phyloP scores from a whole-genome alignment of 1,140 invertebrate genomes.

The Brachionus rotundiformis region DNA sequence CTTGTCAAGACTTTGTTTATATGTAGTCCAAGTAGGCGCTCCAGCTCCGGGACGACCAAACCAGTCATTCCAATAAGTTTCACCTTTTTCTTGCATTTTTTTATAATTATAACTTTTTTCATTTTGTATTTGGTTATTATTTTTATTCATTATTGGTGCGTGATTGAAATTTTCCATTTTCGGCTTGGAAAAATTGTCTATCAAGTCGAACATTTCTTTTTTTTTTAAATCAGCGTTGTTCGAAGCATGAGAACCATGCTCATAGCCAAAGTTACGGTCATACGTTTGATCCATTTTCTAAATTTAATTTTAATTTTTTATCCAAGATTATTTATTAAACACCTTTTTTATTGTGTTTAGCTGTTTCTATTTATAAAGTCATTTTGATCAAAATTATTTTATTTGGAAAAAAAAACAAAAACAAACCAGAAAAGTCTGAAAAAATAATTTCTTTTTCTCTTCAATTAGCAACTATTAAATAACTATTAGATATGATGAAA shows the following conservation, averaged over 20 bases:
- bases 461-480: constrained; percentile 19
- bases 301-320: not conserved
- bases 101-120: not conserved
- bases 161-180: not conserved
- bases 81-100: not conserved
- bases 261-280: not conserved
- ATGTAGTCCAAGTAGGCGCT: constrained; percentile 28
- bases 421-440: not conserved
- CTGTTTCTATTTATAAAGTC: not conserved
- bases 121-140: not conserved
- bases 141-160: not conserved
- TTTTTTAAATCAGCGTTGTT: constrained; percentile 7
- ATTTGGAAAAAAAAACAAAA: not conserved
- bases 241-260: not conserved
- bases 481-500: not conserved
- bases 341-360: not conserved
- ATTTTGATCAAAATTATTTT: constrained; percentile 1
- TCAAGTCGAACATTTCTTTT: constrained; percentile 34
- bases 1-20: constrained; percentile 35
- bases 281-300: not conserved
- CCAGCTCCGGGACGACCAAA: constrained; percentile 47
- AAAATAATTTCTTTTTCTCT: not conserved
- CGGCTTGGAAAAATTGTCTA: constrained; percentile 26
- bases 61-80: constrained; percentile 49
- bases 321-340: not conserved